Evolutionary conservation across 2,113 vertebrate genomes (phyloP).

Genomic region (Emberiza fucata): DNA sequence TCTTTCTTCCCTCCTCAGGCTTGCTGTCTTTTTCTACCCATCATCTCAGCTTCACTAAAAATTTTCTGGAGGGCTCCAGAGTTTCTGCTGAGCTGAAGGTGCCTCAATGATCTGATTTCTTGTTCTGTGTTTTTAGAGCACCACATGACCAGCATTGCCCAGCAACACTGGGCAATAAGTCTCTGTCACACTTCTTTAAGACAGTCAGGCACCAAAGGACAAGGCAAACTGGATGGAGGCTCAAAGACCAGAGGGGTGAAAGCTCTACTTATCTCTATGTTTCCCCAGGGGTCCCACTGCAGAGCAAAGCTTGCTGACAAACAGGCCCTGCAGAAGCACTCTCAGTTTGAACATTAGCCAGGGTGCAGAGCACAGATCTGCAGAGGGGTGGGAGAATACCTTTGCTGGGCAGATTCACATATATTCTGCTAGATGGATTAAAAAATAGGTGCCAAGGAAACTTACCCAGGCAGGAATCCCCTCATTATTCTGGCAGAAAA

Average conservation of each 20-base stretch:
- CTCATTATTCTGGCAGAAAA: background rate
- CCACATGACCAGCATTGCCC: background rate
- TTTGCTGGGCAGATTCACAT: background rate
- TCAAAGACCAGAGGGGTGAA: background rate
- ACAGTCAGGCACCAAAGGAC: background rate
- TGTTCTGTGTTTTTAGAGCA: background rate
- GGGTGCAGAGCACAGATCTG: fast-evolving
- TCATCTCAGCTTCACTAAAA: background rate
- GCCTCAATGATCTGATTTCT: background rate
- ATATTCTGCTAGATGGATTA: background rate
- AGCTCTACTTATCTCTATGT: background rate
- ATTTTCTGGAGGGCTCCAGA: background rate
- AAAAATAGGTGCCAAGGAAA: background rate
- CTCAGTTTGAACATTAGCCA: background rate
- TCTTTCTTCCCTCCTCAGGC: background rate
- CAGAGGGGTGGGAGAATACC: background rate
- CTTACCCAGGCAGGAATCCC: background rate
- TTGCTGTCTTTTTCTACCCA: background rate
- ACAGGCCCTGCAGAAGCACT: background rate
- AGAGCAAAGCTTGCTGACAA: background rate
- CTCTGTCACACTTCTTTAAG: background rate
- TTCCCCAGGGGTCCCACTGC: background rate
- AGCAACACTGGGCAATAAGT: background rate
- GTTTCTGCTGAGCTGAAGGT: background rate
- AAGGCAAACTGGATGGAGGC: background rate